phyloP scores from a whole-genome alignment of 37 sponge, comb jelly and placozoan species.

The Amphimedon queenslandica region DNA sequence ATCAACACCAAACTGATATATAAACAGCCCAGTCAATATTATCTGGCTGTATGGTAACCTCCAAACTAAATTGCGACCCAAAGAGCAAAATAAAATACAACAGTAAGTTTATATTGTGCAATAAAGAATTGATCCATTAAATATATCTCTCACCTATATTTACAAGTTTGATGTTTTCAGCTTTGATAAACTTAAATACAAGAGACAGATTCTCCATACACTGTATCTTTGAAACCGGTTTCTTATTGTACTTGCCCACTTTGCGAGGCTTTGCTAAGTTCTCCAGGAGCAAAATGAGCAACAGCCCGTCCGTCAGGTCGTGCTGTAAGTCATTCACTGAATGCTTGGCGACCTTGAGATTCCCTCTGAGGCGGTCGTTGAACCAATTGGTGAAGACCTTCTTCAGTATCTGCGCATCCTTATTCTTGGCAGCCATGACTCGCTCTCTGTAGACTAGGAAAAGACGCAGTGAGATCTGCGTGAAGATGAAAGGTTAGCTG shows the following conservation, averaged over 20 bases:
- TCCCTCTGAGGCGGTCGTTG: conserved; percentile 83
- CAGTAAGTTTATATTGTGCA: too few relatives aligned
- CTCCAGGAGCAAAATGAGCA: conserved; percentile 81
- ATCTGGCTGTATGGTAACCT: too few relatives aligned
- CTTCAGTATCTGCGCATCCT: conserved; percentile 81
- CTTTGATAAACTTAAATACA: conserved; percentile 48
- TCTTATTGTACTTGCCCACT: conserved; percentile 71
- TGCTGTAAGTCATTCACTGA: conserved; percentile 54
- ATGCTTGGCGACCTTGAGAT: conserved; percentile 63
- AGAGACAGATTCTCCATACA: conserved; percentile 74
- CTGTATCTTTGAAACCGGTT: conserved; percentile 59
- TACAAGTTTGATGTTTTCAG: conserved; percentile 76
- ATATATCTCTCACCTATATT: conserved; percentile 83
- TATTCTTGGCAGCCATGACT: too few relatives aligned
- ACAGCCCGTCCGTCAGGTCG: conserved; percentile 87
- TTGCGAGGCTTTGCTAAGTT: conserved; percentile 71
- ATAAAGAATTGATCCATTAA: too few relatives aligned
- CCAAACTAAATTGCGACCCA: too few relatives aligned
- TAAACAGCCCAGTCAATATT: too few relatives aligned
- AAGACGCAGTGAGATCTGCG: too few relatives aligned
- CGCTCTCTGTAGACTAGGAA: too few relatives aligned
- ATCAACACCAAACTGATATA: too few relatives aligned
- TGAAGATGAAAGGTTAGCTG: too few relatives aligned
- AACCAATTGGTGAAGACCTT: conserved; percentile 92
- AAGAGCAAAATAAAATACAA: too few relatives aligned